Percentiles rank a stretch among this genome's conserved stretches.
phyloP scores from a whole-genome alignment of 2,888 invertebrate genomes.

The Reticulitermes lucifugus region DNA sequence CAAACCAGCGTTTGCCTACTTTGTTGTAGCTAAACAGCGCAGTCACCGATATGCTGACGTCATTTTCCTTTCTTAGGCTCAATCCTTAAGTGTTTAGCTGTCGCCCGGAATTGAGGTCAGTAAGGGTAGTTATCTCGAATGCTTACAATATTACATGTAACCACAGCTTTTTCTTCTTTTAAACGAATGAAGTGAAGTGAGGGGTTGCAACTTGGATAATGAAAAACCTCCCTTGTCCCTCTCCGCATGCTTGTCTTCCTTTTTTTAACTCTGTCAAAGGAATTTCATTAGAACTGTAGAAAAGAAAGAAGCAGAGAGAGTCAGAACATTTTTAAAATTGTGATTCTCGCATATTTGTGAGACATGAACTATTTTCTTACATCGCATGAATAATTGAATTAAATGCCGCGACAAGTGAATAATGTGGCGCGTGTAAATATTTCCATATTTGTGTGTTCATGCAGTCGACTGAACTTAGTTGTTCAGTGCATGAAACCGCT shows the following conservation, averaged over 20 bases:
- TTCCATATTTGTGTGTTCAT: no score
- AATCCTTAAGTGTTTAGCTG: no score
- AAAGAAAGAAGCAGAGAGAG: background rate
- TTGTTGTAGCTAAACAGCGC: no score
- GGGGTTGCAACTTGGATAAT: background rate
- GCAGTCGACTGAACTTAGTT: no score
- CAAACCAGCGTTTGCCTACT: no score
- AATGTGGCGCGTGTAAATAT: background rate
- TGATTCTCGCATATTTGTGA: slow-evolving; percentile 10
- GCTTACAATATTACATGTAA: background rate
- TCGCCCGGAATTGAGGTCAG: no score
- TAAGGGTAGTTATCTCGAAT: no score
- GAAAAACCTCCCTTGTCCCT: background rate
- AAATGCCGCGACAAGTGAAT: background rate
- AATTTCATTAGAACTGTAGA: slow-evolving; percentile 29
- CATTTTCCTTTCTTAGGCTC: no score
- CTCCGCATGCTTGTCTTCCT: background rate
- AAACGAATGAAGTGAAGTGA: background rate
- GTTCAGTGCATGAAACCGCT: no score
- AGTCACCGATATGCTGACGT: no score
- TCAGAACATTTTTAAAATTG: slow-evolving; percentile 7
- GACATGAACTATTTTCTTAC: background rate
- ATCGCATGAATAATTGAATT: background rate
- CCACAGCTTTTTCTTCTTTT: background rate
- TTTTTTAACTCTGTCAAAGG: slow-evolving; percentile 33